Evolutionary conservation across 2,113 vertebrate species (phyloP), one percentile per base, ranked within the genome.

Genomic region (Halcyon senegalensis): DNA sequence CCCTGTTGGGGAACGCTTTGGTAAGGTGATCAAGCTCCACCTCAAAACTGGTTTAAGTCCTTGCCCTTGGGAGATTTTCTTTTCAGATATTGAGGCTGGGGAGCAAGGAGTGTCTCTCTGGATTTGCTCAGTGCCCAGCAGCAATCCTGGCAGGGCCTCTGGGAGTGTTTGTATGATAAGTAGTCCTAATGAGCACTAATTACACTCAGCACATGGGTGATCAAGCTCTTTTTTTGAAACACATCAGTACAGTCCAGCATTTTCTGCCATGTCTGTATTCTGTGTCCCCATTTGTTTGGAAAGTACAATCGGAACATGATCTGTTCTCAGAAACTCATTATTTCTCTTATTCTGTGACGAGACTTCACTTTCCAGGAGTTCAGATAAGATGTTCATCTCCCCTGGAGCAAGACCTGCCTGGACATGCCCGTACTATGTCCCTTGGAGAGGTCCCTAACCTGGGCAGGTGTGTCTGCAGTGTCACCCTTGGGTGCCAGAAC

Each of bases 131-230:
- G 69, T 44, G 84, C 73, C 93, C 95, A 82, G 73, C 46, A 91
- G 84, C 78, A 87, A 89, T 87, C 60, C 60, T 74, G 76, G 48
- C 51, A 53, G 68, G 41, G 55, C 55, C 73, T 86, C 64, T 84
- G 93, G 80, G 84, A 77, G 12, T 48, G 20, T 51, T 80, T 83
- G 82, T 70, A 27, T 69, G 17, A 43, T 66, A 66, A 92, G 75
- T n/a, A 79, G 53, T 59, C 89, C 43, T 94, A 91, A 93, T 87
- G 66, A 94, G 87, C 70, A 50, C 74, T 93, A 85, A 94, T 94
- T 83, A 75, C 67, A 72, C 35, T 59, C 81, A 84, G 41, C 39
- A 80, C 70, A 60, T 28, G 67, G 27, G 55, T 53, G 76, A 91
- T 82, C 28, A 76, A 55, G 58, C 9, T 81, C 50, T 60, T 67